A percentile compares a stretch with the other conserved stretches of the same genome.
Conservation (phyloP, 2,113 vertebrate genomes). For the Petaurus breviceps region DNA sequence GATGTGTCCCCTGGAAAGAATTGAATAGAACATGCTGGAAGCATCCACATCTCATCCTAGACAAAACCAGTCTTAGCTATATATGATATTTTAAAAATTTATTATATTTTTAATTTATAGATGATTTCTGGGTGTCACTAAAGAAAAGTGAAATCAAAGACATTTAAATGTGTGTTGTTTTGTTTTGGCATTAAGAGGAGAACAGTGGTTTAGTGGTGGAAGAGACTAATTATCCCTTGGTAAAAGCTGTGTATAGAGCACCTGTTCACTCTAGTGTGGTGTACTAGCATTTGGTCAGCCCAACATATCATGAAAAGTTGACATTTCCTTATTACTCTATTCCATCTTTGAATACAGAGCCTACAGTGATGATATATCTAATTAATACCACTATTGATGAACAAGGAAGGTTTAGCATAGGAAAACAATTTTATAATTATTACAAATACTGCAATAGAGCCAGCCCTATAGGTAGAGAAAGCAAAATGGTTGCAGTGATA, state of each 20-base stretch:
- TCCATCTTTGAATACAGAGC: conserved; percentile 11
- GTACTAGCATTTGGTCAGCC: not conserved
- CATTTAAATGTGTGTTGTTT: not conserved
- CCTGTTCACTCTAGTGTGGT: not conserved
- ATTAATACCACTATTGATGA: conserved; percentile 11
- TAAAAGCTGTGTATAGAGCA: not conserved
- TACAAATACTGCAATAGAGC: not conserved
- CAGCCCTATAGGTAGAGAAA: not conserved
- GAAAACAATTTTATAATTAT: conserved; percentile 49
- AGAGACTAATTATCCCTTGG: not conserved
- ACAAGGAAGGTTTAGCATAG: not conserved
- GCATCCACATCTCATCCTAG: not conserved
- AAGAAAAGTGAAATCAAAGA: not conserved
- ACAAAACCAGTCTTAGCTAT: not conserved
- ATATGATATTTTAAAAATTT: too few species aligned
- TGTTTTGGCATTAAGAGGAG: not conserved
- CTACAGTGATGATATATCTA: not conserved
- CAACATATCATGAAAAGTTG: not conserved
- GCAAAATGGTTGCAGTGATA: not conserved
- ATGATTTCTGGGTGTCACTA: too few species aligned
- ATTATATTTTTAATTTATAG: too few species aligned
- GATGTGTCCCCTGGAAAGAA: not conserved
- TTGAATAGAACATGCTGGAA: not conserved
- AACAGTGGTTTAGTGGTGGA: not conserved
- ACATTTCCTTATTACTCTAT: not conserved